Base-by-base conservation (phyloP, 2,797 vertebrate genomes). In the Anguilla anguilla region DNA sequence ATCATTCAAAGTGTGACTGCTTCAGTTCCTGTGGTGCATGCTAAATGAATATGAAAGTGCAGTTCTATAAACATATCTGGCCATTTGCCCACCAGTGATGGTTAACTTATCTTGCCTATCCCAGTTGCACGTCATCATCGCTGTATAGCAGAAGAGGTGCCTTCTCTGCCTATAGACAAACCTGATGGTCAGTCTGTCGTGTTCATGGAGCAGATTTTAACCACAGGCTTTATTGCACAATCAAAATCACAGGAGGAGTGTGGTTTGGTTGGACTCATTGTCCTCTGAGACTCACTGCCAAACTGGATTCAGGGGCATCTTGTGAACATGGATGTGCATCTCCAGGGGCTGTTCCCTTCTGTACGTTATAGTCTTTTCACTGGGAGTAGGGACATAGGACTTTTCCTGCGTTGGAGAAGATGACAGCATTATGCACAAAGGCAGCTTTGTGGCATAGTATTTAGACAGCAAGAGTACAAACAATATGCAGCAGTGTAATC, bases 341-440 rank as follows among this genome's bases (percentile, higher is more conserved):
- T 99, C 98, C 92, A 98, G 92, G n/a, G 97, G 96, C 85, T 93
- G 94, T 90, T 99, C 98, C 90, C 97, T 96, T 90, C 97, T 96
- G 94, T 99, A 99, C 28, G 98, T 98, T 69, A 98, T 97, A 9
- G 98, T 97, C 95, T 98, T 98, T 91, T 98, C 97, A 88, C 96
- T 98, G 94, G 96, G 96, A 85, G 96, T 97, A 84, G 98, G 97
- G 88, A 97, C 95, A 91, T 97, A 97, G 86, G 96, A 95, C 87
- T 97, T 96, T 91, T 98, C 98, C 98, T 99, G 90, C 25, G 79
- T 82, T 82, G n/a, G 1, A 51, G 2, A 82, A 51, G 46, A 46
- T 25, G 28, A 82, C 39, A 19, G 35, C 39, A 22, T 46, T 17
- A 17, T 46, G 39, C 35, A 39, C 15, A 59, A 43, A 39, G 17